Conservation (phyloP, 53 echinoderm and acorn worm species). For the Apostichopus leukothele region DNA sequence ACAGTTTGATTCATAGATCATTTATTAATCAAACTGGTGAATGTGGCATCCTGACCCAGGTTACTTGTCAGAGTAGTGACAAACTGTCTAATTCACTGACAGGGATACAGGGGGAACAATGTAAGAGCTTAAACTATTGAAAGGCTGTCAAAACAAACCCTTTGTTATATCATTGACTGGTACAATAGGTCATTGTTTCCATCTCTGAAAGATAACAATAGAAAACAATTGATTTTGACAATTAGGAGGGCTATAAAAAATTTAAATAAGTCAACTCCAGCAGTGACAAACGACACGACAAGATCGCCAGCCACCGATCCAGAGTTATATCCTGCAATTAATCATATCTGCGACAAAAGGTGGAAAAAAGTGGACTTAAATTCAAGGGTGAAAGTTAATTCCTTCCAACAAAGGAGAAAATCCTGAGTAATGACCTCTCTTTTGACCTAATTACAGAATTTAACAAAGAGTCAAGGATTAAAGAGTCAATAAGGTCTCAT, state of each 20-base stretch:
- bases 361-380: neutral
- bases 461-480: too few relatives aligned
- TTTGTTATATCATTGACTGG: neutral
- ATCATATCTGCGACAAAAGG: neutral
- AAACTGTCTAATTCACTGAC: too few relatives aligned
- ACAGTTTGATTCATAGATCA: too few relatives aligned
- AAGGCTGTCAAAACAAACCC: neutral
- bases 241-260: neutral
- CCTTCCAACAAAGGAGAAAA: neutral
- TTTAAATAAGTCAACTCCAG: neutral
- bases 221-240: neutral
- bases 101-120: too few relatives aligned
- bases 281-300: neutral
- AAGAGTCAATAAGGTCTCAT: too few relatives aligned
- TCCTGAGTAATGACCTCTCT: neutral
- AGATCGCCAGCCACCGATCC: neutral
- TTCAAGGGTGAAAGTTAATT: neutral
- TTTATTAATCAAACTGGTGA: too few relatives aligned
- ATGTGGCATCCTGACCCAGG: too few relatives aligned
- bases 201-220: neutral
- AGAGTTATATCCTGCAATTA: neutral
- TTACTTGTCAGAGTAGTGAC: too few relatives aligned
- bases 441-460: too few relatives aligned
- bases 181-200: neutral
- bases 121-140: neutral